phyloP scores from a whole-genome alignment of 2,888 invertebrate genomes.

The Acanthosoma haemorrhoidale region DNA sequence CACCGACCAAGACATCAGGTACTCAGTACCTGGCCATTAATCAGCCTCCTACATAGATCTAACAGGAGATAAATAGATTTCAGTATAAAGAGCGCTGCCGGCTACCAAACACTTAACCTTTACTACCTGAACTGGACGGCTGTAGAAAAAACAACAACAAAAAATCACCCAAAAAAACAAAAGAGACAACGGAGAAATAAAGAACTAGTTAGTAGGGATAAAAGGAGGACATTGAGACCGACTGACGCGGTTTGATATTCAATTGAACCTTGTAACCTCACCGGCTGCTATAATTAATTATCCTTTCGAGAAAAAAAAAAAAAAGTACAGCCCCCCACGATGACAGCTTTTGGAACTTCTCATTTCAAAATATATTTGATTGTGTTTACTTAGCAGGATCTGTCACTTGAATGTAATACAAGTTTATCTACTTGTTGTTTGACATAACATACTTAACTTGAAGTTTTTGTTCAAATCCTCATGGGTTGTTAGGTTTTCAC shows the following conservation, averaged over 20 bases:
- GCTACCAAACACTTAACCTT: slow-evolving; percentile 10
- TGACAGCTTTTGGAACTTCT: no score
- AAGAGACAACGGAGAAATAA: neutral
- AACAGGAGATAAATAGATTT: slow-evolving; percentile 18
- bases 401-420: no score
- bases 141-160: no score
- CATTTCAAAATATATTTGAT: no score
- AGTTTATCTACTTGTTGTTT: no score
- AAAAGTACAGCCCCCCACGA: no score
- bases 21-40: neutral
- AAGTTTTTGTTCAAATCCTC: no score
- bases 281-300: neutral
- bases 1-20: slow-evolving; percentile 2
- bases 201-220: neutral
- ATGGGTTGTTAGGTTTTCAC: no score
- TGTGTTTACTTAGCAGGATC: no score
- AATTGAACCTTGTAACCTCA: neutral
- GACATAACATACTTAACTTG: no score
- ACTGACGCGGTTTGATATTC: neutral
- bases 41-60: slow-evolving; percentile 18
- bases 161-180: no score
- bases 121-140: neutral
- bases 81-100: slow-evolving; percentile 4
- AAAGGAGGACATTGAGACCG: neutral
- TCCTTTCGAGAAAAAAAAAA: no score